Percentiles rank a stretch among this genome's conserved stretches.
Evolutionary conservation across 2,888 invertebrate genomes (phyloP).

Genomic region (Cataglyphis cursor): DNA sequence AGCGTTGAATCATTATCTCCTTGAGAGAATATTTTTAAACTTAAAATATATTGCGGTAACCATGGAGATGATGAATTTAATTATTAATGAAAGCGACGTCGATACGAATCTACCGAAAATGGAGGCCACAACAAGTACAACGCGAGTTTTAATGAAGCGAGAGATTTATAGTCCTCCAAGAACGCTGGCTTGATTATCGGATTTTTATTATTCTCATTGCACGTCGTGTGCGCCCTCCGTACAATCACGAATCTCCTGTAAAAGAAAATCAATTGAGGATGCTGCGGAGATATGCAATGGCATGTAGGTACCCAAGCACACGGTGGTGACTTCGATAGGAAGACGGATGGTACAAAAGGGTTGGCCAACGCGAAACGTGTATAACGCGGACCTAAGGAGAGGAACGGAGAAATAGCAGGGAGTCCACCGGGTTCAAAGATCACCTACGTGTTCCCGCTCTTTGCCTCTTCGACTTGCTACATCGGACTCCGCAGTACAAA

Average conservation of each 20-base stretch:
- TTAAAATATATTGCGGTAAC: conserved; percentile 11
- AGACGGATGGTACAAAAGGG: conserved; percentile 68
- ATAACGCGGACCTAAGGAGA: conserved; percentile 69
- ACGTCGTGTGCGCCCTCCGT: conserved; percentile 2
- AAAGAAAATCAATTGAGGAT: conserved; percentile 73
- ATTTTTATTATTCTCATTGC: conserved; percentile 41
- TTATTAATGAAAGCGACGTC: conserved; percentile 36
- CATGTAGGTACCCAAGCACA: conserved; percentile 55
- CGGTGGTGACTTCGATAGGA: conserved; percentile 67
- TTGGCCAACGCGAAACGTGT: conserved; percentile 61
- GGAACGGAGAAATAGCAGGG: conserved; percentile 80
- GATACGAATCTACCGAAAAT: conserved; percentile 36
- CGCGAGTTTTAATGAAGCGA: conserved; percentile 49
- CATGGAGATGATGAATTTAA: neutral
- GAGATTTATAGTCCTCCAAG: conserved; percentile 35
- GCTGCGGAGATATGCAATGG: conserved; percentile 67
- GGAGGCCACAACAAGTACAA: conserved; percentile 48
- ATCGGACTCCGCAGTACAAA: conserved; percentile 70
- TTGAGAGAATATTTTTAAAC: neutral
- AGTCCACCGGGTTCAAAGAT: conserved; percentile 83
- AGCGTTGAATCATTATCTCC: neutral
- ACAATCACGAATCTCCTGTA: conserved; percentile 54
- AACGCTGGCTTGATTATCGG: conserved; percentile 31
- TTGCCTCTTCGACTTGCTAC: conserved; percentile 74
- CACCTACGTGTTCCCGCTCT: conserved; percentile 84